Percentiles rank a stretch among this genome's conserved stretches.
Conservation (phyloP, 2,888 invertebrate species). For the Drosophila silvestris region DNA sequence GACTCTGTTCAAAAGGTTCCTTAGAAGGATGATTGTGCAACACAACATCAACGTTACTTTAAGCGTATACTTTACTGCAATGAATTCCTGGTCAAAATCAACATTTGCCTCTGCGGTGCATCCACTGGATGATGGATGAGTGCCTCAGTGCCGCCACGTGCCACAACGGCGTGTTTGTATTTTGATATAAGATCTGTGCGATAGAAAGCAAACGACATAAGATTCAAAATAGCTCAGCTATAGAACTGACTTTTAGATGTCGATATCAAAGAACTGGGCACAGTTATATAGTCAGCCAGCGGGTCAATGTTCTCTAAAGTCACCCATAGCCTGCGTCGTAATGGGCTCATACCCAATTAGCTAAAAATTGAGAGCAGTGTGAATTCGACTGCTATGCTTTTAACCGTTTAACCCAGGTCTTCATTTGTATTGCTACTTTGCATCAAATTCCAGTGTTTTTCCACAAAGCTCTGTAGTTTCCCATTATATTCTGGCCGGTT, state of each 20-base stretch:
- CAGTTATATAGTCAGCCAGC: not conserved
- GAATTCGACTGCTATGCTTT: not conserved
- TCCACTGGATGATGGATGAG: not conserved
- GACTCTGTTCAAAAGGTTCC: not conserved
- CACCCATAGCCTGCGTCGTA: not conserved
- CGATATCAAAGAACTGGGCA: not conserved
- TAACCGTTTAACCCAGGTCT: not conserved
- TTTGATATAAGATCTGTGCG: not conserved
- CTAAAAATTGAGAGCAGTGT: not conserved
- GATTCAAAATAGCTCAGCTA: not conserved
- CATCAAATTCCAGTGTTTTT: not conserved
- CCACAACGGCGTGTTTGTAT: not conserved
- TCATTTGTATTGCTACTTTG: not conserved
- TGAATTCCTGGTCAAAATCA: not conserved
- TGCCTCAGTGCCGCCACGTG: not conserved
- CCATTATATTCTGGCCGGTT: not conserved
- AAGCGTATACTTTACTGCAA: not conserved
- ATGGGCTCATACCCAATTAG: not conserved
- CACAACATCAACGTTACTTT: not conserved
- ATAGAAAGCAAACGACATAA: not conserved
- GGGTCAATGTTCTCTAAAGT: not conserved
- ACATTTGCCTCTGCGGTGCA: not conserved
- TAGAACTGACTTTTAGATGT: not conserved
- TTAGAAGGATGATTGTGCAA: not conserved
- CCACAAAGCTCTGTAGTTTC: not conserved